phyloP scores from a whole-genome alignment of 2,888 invertebrate genomes.

The Gonocerus acuteangulatus region DNA sequence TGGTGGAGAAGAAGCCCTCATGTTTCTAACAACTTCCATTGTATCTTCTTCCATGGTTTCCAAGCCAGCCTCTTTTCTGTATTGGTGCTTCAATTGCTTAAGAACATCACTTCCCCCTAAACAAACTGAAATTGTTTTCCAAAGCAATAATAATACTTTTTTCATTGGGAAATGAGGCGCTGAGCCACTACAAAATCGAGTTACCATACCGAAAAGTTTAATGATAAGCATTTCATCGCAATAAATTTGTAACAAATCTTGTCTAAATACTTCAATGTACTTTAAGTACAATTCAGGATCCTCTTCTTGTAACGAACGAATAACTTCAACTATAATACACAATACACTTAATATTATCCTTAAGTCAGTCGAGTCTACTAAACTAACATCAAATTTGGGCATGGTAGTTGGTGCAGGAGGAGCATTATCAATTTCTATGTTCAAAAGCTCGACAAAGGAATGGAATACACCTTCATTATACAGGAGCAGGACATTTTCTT shows the following conservation, averaged over 20 bases:
- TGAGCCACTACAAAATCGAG: slow-evolving; percentile 88
- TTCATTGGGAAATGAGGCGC: slow-evolving; percentile 98
- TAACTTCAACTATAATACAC: slow-evolving; percentile 91
- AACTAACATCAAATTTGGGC: slow-evolving; percentile 67
- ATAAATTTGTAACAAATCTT: slow-evolving; percentile 51
- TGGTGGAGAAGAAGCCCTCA: slow-evolving; percentile 93
- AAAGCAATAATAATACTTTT: slow-evolving; percentile 86
- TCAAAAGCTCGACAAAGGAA: slow-evolving; percentile 83
- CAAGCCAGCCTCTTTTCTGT: slow-evolving; percentile 48
- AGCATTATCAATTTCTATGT: slow-evolving; percentile 84
- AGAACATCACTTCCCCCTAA: slow-evolving; percentile 85
- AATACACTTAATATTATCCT: slow-evolving; percentile 86
- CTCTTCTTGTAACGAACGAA: slow-evolving; percentile 54
- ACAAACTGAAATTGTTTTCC: slow-evolving; percentile 89
- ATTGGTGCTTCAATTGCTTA: slow-evolving; percentile 61
- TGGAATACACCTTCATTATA: slow-evolving; percentile 85
- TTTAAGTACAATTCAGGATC: slow-evolving; percentile 47
- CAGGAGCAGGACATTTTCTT: slow-evolving; percentile 75
- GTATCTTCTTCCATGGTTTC: slow-evolving; percentile 83
- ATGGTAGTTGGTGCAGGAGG: slow-evolving; percentile 63
- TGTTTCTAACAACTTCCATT: slow-evolving; percentile 81
- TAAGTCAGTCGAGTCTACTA: slow-evolving; percentile 85
- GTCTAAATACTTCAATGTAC: slow-evolving; percentile 53
- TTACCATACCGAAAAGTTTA: slow-evolving; percentile 90
- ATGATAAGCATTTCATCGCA: slow-evolving; percentile 81